Percentiles rank a stretch among this genome's conserved stretches.
These are phyloP conservation scores for Chirona hameri DNA, from an alignment of 2,888 invertebrate genomes.

Conservation along the genomic window DNA sequence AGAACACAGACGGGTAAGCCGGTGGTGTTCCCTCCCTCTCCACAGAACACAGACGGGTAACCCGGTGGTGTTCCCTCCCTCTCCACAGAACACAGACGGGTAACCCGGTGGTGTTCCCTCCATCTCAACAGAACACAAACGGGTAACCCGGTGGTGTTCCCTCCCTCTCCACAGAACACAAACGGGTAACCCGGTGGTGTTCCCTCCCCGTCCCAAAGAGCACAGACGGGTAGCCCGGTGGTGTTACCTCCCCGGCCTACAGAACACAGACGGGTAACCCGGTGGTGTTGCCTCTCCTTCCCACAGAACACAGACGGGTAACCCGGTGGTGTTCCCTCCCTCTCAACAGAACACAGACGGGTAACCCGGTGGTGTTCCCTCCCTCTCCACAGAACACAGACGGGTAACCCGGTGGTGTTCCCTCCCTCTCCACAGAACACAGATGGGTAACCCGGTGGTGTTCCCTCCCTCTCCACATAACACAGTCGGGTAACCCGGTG, in stretches of 20 bases:
- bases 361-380: slow-evolving; percentile 89
- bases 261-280: slow-evolving; percentile 93
- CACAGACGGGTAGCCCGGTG: slow-evolving; percentile 90
- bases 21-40: slow-evolving; percentile 80
- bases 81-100: slow-evolving; percentile 83
- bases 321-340: slow-evolving; percentile 83
- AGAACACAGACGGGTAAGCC: slow-evolving; percentile 93
- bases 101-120: slow-evolving; percentile 82
- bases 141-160: slow-evolving; percentile 88
- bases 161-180: slow-evolving; percentile 79
- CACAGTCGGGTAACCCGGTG: slow-evolving; percentile 90
- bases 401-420: slow-evolving; percentile 89
- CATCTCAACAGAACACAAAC: slow-evolving; percentile 88
- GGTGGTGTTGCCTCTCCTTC: too few species aligned
- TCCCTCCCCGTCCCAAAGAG: slow-evolving; percentile 72
- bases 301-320: slow-evolving; percentile 82
- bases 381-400: slow-evolving; percentile 79
- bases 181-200: slow-evolving; percentile 89
- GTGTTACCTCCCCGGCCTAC: too few species aligned
- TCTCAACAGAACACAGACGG: slow-evolving; percentile 87
- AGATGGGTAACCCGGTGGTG: slow-evolving; percentile 89
- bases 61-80: slow-evolving; percentile 87
- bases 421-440: slow-evolving; percentile 75
- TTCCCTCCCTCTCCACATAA: slow-evolving; percentile 77
- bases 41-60: slow-evolving; percentile 86